A percentile compares a stretch with the other conserved stretches of the same genome.
These are phyloP conservation scores for Triplophysa siluroides DNA, from an alignment of 2,113 vertebrate genomes.

Conservation along the genomic window DNA sequence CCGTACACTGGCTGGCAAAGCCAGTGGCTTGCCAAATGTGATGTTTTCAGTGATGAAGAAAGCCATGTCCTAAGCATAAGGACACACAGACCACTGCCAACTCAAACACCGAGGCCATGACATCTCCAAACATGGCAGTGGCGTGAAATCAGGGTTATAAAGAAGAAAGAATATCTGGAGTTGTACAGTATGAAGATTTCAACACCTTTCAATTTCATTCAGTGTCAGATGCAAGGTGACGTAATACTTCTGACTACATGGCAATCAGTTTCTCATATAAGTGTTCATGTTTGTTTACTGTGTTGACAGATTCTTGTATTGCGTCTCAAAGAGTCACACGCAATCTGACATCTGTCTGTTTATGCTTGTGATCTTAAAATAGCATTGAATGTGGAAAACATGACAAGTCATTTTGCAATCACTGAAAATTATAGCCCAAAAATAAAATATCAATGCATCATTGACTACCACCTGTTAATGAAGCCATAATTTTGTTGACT, in stretches of 20 bases:
- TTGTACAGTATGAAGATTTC: neutral
- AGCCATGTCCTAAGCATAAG: neutral
- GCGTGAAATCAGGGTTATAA: neutral
- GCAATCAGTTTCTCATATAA: neutral
- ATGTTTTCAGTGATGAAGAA: constrained; percentile 2
- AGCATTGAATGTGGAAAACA: constrained; percentile 20
- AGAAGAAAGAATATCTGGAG: neutral
- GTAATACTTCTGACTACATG: neutral
- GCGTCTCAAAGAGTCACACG: constrained; percentile 27
- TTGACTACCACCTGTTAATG: neutral
- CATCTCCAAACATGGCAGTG: neutral
- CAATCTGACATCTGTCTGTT: constrained; percentile 13
- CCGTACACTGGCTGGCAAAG: constrained; percentile 62
- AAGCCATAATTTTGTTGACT: too few species aligned
- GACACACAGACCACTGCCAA: neutral
- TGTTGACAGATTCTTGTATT: constrained; percentile 18
- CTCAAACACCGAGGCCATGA: constrained; percentile 8
- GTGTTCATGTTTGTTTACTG: constrained; percentile 41
- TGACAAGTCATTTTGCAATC: constrained; percentile 43
- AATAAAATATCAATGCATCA: neutral
- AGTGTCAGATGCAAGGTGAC: neutral
- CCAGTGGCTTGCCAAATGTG: constrained; percentile 54
- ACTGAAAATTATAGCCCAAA: neutral
- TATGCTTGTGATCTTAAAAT: constrained; percentile 36
- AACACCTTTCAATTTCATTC: neutral